A percentile compares a stretch with the other conserved stretches of the same genome.
phyloP scores from a whole-genome alignment of 2,888 invertebrate species.

The Athalia circularis region DNA sequence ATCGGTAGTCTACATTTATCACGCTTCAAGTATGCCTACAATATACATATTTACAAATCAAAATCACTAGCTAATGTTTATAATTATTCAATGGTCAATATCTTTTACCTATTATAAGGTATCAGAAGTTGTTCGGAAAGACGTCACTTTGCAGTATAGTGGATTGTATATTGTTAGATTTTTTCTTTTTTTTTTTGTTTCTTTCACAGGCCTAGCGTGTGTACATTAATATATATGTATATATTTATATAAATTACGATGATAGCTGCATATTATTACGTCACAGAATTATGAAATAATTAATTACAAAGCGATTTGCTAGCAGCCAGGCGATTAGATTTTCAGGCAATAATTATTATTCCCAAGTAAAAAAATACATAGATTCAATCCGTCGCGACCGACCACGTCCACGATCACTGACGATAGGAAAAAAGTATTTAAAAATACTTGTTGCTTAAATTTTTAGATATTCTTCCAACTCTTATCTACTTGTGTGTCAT shows the following conservation, averaged over 20 bases:
- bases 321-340: conserved; percentile 55
- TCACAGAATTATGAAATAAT: conserved; percentile 51
- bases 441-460: conserved; percentile 53
- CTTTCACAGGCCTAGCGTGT: not conserved
- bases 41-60: conserved; percentile 69
- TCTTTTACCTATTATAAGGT: conserved; percentile 8
- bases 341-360: conserved; percentile 51
- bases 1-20: conserved; percentile 63
- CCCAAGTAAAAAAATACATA: conserved; percentile 67
- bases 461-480: conserved; percentile 44
- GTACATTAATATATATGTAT: conserved; percentile 17
- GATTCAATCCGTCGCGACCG: conserved; percentile 56
- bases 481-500: conserved; percentile 63
- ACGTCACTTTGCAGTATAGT: conserved; percentile 5
- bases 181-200: not conserved
- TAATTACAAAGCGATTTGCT: conserved; percentile 60
- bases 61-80: conserved; percentile 56
- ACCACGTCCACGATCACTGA: conserved; percentile 27
- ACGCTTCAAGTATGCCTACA: conserved; percentile 62
- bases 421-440: conserved; percentile 54
- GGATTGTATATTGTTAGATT: not conserved
- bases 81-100: conserved; percentile 21
- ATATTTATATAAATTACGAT: conserved; percentile 15
- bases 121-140: conserved; percentile 19
- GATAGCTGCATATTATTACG: conserved; percentile 24